These are phyloP conservation scores for Harpegnathos saltator DNA, from an alignment of 1,140 invertebrate species.

Conservation along the genomic window DNA sequence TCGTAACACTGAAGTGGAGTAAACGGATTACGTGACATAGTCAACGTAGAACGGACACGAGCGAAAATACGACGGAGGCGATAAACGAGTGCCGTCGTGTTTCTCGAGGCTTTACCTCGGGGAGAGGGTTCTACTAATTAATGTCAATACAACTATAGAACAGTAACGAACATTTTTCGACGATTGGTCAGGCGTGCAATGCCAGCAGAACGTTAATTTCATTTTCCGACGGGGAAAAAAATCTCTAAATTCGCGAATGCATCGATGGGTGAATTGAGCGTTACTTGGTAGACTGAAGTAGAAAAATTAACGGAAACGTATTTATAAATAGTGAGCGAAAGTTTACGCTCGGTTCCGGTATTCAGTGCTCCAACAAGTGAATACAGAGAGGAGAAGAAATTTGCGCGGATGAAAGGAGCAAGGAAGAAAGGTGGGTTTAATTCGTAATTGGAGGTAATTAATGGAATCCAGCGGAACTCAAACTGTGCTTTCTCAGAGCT, in stretches of 20 bases:
- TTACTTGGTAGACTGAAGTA: background rate
- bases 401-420: background rate
- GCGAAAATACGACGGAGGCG: background rate
- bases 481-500: background rate
- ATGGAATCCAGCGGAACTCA: background rate
- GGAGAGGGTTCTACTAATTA: background rate
- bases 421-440: slow-evolving; percentile 20
- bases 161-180: background rate
- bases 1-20: background rate
- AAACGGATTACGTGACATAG: slow-evolving; percentile 15
- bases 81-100: background rate
- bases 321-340: background rate
- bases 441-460: slow-evolving; percentile 35
- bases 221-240: background rate
- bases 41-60: background rate
- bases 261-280: background rate
- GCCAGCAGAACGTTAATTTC: slow-evolving; percentile 1
- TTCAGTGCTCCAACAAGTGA: slow-evolving; percentile 12
- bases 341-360: slow-evolving; percentile 8
- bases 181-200: background rate
- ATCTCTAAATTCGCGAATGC: background rate
- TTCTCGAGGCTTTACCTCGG: background rate
- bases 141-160: background rate
- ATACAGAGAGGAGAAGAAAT: background rate
- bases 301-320: background rate